Percentiles rank a stretch among this genome's conserved stretches.
Evolutionary conservation across 2,797 vertebrate genomes (phyloP).

Genomic region (Crocidura indochinensis): DNA sequence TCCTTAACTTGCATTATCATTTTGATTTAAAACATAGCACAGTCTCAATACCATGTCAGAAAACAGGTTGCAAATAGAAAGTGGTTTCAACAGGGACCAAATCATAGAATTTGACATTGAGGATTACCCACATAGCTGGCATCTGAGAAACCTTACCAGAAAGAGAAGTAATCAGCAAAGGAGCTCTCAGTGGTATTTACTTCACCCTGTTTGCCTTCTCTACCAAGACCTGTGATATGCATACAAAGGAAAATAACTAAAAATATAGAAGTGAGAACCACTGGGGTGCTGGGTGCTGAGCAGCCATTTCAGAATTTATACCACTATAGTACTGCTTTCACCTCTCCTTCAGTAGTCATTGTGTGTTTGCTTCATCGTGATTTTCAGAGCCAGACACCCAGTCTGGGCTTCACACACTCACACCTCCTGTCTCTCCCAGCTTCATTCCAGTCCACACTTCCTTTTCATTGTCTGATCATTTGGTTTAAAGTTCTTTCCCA

Average conservation of each 20-base stretch:
- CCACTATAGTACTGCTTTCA: not conserved
- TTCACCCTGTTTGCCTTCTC: not conserved
- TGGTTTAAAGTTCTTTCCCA: too few relatives aligned
- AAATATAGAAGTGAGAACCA: not conserved
- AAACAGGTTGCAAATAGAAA: not conserved
- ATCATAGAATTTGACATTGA: not conserved
- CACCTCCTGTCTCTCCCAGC: too few relatives aligned
- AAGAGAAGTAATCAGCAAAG: not conserved
- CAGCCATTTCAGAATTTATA: not conserved
- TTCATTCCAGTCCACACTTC: too few relatives aligned
- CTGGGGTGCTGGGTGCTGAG: not conserved
- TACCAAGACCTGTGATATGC: not conserved
- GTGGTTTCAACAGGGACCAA: too few relatives aligned
- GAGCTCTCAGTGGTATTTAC: not conserved
- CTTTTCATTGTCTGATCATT: too few relatives aligned
- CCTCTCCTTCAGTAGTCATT: too few relatives aligned
- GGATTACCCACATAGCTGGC: not conserved
- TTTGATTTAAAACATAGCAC: not conserved
- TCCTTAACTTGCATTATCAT: not conserved
- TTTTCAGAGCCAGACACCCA: too few relatives aligned
- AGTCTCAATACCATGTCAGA: not conserved
- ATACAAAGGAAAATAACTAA: not conserved
- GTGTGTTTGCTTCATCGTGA: too few relatives aligned
- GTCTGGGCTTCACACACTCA: too few relatives aligned
- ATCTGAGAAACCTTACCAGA: not conserved